phyloP scores from a whole-genome alignment of 2,113 vertebrate species.

The Castor canadensis region DNA sequence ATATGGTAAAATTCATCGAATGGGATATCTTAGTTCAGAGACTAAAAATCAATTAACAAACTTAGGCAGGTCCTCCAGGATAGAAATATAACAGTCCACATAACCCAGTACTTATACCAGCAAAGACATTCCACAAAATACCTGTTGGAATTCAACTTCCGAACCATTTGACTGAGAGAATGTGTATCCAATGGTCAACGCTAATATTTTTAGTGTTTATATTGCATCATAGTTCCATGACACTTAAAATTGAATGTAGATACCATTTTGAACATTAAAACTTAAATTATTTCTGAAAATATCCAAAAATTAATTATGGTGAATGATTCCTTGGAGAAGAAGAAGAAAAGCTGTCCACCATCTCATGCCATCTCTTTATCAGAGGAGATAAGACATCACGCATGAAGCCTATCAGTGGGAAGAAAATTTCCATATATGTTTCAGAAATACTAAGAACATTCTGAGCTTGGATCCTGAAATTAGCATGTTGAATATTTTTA shows the following conservation, averaged over 20 bases:
- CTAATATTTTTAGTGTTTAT: neutral
- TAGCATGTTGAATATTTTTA: neutral
- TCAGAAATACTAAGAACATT: neutral
- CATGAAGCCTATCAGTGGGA: neutral
- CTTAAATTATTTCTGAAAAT: neutral
- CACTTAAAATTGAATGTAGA: conserved; percentile 21
- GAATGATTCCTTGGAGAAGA: neutral
- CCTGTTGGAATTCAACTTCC: neutral
- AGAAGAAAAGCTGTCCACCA: neutral
- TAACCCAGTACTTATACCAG: neutral
- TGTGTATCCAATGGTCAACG: neutral
- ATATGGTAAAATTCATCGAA: neutral
- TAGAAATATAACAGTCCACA: neutral
- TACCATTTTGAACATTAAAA: neutral
- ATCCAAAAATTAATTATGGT: neutral
- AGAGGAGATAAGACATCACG: too few relatives aligned
- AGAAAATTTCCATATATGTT: neutral
- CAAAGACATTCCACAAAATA: neutral
- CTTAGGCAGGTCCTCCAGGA: neutral
- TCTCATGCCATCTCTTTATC: neutral
- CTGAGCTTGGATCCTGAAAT: neutral
- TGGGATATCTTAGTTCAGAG: neutral
- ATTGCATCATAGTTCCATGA: neutral
- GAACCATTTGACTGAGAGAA: neutral
- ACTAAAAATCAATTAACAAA: neutral